These are phyloP conservation scores for Frieseomelitta varia DNA, from an alignment of 1,140 invertebrate genomes.

Conservation along the genomic window DNA sequence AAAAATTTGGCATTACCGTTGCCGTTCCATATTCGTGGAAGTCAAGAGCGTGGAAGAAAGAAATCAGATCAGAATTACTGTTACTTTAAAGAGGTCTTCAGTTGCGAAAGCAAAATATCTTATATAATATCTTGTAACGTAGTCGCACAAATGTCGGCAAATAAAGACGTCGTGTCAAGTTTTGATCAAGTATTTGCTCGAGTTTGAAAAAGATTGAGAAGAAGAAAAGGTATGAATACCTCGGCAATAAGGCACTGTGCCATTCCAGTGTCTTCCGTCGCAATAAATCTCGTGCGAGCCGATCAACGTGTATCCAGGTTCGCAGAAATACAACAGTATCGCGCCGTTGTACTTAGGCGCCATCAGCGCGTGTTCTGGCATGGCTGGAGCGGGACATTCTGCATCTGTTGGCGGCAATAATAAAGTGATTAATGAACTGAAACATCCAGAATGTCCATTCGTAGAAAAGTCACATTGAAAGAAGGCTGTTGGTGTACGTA, in stretches of 20 bases:
- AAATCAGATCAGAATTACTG: too few species aligned
- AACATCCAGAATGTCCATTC: too few species aligned
- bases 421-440: background rate
- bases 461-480: too few species aligned
- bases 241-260: conserved; percentile 83
- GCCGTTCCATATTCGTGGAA: too few species aligned
- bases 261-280: conserved; percentile 85
- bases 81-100: background rate
- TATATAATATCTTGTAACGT: too few species aligned
- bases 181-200: too few species aligned
- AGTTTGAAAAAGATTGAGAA: too few species aligned
- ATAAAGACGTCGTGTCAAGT: background rate
- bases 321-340: conserved; percentile 85
- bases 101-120: background rate
- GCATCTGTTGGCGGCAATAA: conserved; percentile 63
- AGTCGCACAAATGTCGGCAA: too few species aligned
- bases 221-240: conserved; percentile 75
- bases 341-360: conserved; percentile 81
- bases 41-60: too few species aligned
- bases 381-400: conserved; percentile 68
- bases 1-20: too few species aligned
- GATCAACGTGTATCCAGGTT: conserved; percentile 83
- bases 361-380: conserved; percentile 82
- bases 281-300: conserved; percentile 85
- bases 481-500: background rate